A percentile compares a stretch with the other conserved stretches of the same genome.
phyloP scores from a whole-genome alignment of 30 jellyfish, hydroid and myxozoan species.

The Aurelia aurita region DNA sequence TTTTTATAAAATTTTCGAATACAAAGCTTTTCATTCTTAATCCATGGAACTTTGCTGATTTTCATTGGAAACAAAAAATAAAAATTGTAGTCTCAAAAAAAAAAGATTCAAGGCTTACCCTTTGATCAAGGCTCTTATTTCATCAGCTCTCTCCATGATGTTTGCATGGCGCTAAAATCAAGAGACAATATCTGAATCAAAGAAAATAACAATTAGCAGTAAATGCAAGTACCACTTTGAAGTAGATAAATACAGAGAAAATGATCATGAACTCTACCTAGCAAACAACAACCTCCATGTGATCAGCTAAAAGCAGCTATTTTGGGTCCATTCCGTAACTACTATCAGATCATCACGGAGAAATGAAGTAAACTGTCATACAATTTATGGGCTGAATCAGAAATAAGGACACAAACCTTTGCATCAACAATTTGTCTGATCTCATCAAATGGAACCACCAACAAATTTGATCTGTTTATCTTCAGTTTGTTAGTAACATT shows the following conservation, averaged over 20 bases:
- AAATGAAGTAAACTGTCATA: too few relatives aligned
- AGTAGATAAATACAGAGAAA: neutral
- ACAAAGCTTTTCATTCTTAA: too few relatives aligned
- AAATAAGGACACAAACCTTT: slow-evolving; percentile 25
- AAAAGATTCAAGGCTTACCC: slow-evolving; percentile 36
- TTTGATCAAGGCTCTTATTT: slow-evolving; percentile 16
- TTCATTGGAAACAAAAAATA: too few relatives aligned
- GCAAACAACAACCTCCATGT: too few relatives aligned
- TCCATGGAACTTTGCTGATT: neutral
- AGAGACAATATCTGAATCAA: neutral
- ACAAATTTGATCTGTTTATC: slow-evolving; percentile 21
- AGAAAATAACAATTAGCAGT: too few relatives aligned
- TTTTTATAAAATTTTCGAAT: too few relatives aligned
- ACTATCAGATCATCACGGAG: too few relatives aligned
- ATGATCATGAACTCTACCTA: neutral
- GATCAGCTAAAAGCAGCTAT: too few relatives aligned
- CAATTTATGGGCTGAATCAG: too few relatives aligned
- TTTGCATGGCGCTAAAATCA: slow-evolving; percentile 56
- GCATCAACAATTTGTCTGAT: slow-evolving; percentile 67
- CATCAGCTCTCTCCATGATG: slow-evolving; percentile 21
- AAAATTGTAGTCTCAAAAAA: too few relatives aligned
- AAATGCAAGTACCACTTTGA: too few relatives aligned
- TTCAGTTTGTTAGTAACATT: slow-evolving; percentile 15
- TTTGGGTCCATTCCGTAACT: too few relatives aligned
- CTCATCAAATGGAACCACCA: slow-evolving; percentile 68